These are phyloP conservation scores for Eriosoma lanigerum DNA, from an alignment of 1,140 invertebrate genomes.

Conservation along the genomic window DNA sequence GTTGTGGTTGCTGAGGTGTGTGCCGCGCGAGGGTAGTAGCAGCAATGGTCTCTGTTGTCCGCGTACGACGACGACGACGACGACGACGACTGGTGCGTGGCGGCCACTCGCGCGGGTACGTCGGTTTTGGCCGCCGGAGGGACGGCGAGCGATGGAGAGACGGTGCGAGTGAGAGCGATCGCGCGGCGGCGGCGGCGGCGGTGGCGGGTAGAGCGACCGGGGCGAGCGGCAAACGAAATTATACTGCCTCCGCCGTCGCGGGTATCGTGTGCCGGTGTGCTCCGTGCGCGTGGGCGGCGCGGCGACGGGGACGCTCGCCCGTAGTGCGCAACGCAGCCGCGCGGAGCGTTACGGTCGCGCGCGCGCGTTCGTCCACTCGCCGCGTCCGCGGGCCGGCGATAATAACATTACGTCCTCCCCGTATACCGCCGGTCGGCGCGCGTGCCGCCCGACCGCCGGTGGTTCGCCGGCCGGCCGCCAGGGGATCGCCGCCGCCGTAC, in stretches of 20 bases:
- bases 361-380: not conserved
- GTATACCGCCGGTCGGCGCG: no score
- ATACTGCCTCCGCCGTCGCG: not conserved
- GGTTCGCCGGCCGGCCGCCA: slow-evolving; percentile 13
- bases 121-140: no score
- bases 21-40: no score
- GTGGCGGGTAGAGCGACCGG: not conserved
- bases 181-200: not conserved
- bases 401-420: not conserved
- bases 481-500: not conserved
- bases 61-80: no score
- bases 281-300: not conserved
- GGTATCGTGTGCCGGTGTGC: not conserved
- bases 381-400: not conserved
- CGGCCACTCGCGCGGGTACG: no score
- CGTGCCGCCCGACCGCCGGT: not conserved
- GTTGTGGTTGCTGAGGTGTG: no score
- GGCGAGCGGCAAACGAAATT: not conserved
- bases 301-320: not conserved
- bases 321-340: not conserved
- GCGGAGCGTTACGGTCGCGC: not conserved
- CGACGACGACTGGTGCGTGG: no score
- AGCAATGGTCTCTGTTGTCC: no score
- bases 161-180: no score
- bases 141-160: not conserved